These are phyloP conservation scores for Aleiodes testaceus DNA, from an alignment of 2,888 invertebrate genomes.

Conservation along the genomic window DNA sequence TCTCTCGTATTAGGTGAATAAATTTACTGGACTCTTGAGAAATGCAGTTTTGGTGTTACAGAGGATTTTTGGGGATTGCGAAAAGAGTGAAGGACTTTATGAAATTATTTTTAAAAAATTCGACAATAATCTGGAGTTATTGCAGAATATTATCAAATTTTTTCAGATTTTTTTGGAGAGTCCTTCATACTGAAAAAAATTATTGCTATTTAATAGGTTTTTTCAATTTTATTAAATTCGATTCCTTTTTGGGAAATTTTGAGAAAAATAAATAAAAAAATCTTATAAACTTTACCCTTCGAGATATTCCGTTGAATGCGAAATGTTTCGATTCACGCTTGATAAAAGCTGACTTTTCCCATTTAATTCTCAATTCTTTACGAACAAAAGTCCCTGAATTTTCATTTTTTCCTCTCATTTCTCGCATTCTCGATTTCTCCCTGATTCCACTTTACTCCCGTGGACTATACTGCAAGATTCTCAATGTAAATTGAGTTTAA, in stretches of 20 bases:
- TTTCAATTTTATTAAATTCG: too few relatives aligned
- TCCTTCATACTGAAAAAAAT: too few relatives aligned
- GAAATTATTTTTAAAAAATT: too few relatives aligned
- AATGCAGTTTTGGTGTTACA: slow-evolving; percentile 29
- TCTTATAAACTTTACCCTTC: slow-evolving; percentile 36
- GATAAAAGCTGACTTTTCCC: slow-evolving; percentile 33
- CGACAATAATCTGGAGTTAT: too few relatives aligned
- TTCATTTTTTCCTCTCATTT: neutral
- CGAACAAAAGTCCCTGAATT: slow-evolving; percentile 1
- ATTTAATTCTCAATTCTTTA: slow-evolving; percentile 3
- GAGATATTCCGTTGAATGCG: slow-evolving; percentile 45
- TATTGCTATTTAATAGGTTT: too few relatives aligned
- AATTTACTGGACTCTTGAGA: slow-evolving; percentile 25
- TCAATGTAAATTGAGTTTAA: slow-evolving; percentile 34
- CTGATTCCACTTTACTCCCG: neutral
- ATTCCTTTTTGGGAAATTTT: too few relatives aligned
- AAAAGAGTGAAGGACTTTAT: too few relatives aligned
- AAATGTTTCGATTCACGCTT: slow-evolving; percentile 51
- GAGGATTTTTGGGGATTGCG: neutral
- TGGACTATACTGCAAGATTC: neutral
- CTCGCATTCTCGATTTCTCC: neutral
- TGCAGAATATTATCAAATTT: too few relatives aligned
- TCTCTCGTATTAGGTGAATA: slow-evolving; percentile 15
- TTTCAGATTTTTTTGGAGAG: too few relatives aligned
- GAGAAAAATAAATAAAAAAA: neutral